These are phyloP conservation scores for Planococcus citri DNA, from an alignment of 1,140 invertebrate species.

Conservation along the genomic window DNA sequence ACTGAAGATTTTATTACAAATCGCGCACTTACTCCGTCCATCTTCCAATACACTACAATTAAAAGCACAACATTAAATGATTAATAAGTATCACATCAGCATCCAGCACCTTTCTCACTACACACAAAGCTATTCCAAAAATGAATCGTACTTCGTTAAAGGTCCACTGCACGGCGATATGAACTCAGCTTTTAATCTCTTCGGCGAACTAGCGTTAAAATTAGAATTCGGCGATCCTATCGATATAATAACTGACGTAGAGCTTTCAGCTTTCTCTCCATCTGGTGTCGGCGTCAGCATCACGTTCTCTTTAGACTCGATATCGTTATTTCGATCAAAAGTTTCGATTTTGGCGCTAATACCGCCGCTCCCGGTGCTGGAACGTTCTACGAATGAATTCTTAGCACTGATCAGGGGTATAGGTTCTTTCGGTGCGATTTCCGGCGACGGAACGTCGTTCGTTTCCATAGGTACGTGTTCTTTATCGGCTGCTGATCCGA, in stretches of 20 bases:
- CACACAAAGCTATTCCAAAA: too few species aligned
- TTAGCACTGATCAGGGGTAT: too few species aligned
- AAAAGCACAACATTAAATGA: background rate
- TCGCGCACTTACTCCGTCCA: constrained; percentile 66
- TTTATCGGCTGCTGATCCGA: background rate
- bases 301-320: background rate
- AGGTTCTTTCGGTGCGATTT: background rate
- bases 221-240: background rate
- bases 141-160: constrained; percentile 37
- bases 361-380: constrained; percentile 22
- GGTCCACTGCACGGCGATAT: constrained; percentile 36
- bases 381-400: background rate
- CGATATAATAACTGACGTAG: background rate
- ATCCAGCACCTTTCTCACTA: too few species aligned
- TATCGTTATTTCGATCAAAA: background rate
- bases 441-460: background rate
- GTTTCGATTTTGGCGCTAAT: background rate
- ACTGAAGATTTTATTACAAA: constrained; percentile 83
- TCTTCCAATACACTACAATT: constrained; percentile 48
- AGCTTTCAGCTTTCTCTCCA: background rate
- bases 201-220: background rate
- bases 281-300: background rate
- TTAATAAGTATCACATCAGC: too few species aligned
- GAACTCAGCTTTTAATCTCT: constrained; percentile 38
- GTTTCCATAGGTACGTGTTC: background rate